These are phyloP conservation scores for Drosophila putrida DNA, from an alignment of 2,888 invertebrate species.

Conservation along the genomic window DNA sequence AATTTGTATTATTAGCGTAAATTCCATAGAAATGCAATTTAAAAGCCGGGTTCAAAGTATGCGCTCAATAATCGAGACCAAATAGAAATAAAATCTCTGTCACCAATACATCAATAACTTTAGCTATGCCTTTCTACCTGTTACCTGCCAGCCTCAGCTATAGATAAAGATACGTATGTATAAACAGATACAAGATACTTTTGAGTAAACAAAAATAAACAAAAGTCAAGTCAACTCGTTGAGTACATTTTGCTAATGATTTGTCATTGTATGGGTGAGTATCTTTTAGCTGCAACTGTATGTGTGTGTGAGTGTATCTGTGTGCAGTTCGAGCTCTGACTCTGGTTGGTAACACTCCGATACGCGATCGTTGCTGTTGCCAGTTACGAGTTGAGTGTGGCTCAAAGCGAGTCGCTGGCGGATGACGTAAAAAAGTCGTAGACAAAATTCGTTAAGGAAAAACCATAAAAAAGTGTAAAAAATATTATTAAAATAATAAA, in stretches of 20 bases:
- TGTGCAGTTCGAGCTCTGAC: slow-evolving; percentile 27
- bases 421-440: slow-evolving; percentile 10
- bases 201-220: slow-evolving; percentile 64
- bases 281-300: slow-evolving; percentile 7
- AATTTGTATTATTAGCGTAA: slow-evolving; percentile 24
- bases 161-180: slow-evolving; percentile 11
- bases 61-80: slow-evolving; percentile 25
- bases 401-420: slow-evolving; percentile 64
- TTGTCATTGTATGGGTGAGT: slow-evolving; percentile 28
- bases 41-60: slow-evolving; percentile 56
- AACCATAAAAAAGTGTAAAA: slow-evolving; percentile 7
- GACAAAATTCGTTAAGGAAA: background rate
- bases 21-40: slow-evolving; percentile 15
- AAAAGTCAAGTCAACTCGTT: slow-evolving; percentile 63
- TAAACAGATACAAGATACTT: slow-evolving; percentile 41
- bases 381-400: slow-evolving; percentile 77
- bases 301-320: slow-evolving; percentile 30
- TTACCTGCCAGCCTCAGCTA: slow-evolving; percentile 15
- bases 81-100: slow-evolving; percentile 27
- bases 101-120: slow-evolving; percentile 2
- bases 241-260: slow-evolving; percentile 34
- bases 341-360: slow-evolving; percentile 61
- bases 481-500: background rate
- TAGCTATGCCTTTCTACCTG: slow-evolving; percentile 13
- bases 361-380: slow-evolving; percentile 62